These are phyloP conservation scores for Rhopalosiphum padi DNA, from an alignment of 1,140 invertebrate species.

Conservation along the genomic window DNA sequence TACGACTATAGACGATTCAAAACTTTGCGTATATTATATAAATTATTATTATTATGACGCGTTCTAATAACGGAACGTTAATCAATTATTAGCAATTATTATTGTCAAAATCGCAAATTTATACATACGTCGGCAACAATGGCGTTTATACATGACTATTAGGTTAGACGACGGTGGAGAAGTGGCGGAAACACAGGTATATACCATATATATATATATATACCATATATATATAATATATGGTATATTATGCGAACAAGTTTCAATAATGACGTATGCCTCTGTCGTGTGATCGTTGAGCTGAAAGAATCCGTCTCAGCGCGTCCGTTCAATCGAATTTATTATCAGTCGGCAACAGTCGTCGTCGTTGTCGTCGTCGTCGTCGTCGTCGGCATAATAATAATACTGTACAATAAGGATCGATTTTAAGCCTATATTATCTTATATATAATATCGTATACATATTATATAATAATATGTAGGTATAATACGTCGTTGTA, in stretches of 20 bases:
- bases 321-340: conserved; percentile 17
- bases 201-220: not conserved
- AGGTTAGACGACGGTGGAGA: too few relatives aligned
- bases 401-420: not conserved
- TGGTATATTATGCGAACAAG: not conserved
- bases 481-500: not conserved
- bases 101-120: not conserved
- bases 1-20: too few relatives aligned
- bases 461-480: not conserved
- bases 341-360: conserved; percentile 5
- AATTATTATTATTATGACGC: not conserved
- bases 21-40: not conserved
- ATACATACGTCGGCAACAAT: too few relatives aligned
- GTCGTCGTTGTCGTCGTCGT: not conserved
- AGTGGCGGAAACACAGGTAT: not conserved
- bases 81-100: not conserved
- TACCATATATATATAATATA: too few relatives aligned
- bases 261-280: conserved; percentile 1
- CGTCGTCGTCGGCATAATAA: not conserved
- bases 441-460: not conserved
- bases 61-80: not conserved
- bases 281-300: not conserved
- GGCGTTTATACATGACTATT: not conserved
- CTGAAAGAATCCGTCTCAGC: conserved; percentile 15
- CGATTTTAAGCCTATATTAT: not conserved